Evolutionary conservation across 2,797 vertebrate genomes (phyloP).

Genomic region (Rhinichthys osculus): DNA sequence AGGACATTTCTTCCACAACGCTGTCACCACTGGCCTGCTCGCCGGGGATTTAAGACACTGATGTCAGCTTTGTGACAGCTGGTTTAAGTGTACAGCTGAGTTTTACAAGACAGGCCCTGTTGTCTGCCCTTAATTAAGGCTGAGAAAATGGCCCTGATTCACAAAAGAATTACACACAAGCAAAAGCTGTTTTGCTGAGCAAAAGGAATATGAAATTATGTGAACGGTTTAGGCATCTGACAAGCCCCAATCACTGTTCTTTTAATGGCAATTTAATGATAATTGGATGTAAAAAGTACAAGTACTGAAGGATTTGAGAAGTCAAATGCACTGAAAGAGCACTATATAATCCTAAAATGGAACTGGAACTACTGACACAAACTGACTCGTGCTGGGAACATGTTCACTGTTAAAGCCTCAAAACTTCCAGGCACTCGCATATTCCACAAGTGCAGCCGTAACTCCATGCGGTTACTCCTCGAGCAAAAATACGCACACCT

Average conservation of each 20-base stretch:
- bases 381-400: slow-evolving; percentile 1
- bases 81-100: slow-evolving; percentile 53
- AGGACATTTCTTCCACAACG: slow-evolving; percentile 53
- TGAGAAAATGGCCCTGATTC: slow-evolving; percentile 50
- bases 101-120: slow-evolving; percentile 55
- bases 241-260: slow-evolving; percentile 46
- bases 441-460: background rate
- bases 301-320: slow-evolving; percentile 48
- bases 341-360: slow-evolving; percentile 39
- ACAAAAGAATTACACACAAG: slow-evolving; percentile 49
- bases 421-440: background rate
- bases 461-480: slow-evolving; percentile 1
- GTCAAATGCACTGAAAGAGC: slow-evolving; percentile 38
- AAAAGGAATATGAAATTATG: slow-evolving; percentile 51
- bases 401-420: slow-evolving; percentile 2
- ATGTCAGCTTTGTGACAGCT: slow-evolving; percentile 49
- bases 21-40: slow-evolving; percentile 35
- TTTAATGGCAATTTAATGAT: slow-evolving; percentile 55
- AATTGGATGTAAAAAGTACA: slow-evolving; percentile 48
- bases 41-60: slow-evolving; percentile 43
- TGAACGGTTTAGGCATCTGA: slow-evolving; percentile 47
- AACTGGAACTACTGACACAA: slow-evolving; percentile 35
- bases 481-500: slow-evolving; percentile 1
- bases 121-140: slow-evolving; percentile 55
- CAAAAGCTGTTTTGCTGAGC: slow-evolving; percentile 47